Conservation (phyloP, 2,797 vertebrate genomes). For the Chloroceryle amazona region DNA sequence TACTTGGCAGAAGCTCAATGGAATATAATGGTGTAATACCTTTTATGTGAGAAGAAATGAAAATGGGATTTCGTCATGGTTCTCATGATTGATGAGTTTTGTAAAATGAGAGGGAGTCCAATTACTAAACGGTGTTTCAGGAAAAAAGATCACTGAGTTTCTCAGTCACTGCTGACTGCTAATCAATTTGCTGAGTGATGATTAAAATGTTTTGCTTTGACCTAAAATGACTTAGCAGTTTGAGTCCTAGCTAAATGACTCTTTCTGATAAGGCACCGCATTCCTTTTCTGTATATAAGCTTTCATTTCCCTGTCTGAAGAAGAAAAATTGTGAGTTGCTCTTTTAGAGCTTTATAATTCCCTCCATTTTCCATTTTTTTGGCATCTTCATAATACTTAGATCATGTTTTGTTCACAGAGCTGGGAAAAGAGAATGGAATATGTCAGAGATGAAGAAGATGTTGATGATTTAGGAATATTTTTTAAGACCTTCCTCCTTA, state of each 20-base stretch:
- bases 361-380: background rate
- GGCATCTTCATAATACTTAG: background rate
- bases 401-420: background rate
- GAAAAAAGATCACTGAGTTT: conserved; percentile 24
- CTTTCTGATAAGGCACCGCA: background rate
- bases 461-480: background rate
- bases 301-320: background rate
- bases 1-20: background rate
- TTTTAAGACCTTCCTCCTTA: background rate
- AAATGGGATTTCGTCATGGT: background rate
- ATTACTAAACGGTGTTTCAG: conserved; percentile 7
- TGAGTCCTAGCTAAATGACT: background rate
- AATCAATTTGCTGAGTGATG: conserved; percentile 37
- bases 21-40: background rate
- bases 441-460: background rate
- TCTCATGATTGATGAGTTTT: conserved; percentile 40
- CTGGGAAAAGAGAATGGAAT: background rate
- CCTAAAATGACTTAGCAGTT: conserved; percentile 25
- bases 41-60: background rate
- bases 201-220: conserved; percentile 54
- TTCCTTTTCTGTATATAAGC: background rate
- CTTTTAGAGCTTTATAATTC: background rate
- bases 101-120: conserved; percentile 22
- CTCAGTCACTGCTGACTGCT: conserved; percentile 24
- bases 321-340: background rate